Evolutionary conservation across 2,888 invertebrate genomes (phyloP).

Genomic region (Lepidochrysops patricia): DNA sequence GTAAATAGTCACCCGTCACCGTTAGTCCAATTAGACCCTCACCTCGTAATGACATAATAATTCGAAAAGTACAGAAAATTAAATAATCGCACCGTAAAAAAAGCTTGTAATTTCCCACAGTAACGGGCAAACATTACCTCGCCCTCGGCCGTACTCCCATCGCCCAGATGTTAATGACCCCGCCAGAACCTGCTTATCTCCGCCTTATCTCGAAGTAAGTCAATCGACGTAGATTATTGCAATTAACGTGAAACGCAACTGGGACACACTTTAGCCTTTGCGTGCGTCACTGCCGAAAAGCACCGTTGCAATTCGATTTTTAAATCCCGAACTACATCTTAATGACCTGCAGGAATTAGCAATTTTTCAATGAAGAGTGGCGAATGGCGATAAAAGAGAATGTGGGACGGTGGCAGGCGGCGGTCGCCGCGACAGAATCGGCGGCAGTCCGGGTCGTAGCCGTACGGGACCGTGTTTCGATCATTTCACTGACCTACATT

Average conservation of each 20-base stretch:
- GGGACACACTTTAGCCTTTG: neutral
- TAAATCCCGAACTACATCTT: neutral
- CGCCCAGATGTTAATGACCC: constrained; percentile 35
- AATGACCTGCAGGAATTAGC: neutral
- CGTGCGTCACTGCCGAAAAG: neutral
- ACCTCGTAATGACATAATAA: neutral
- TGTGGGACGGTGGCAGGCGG: constrained; percentile 45
- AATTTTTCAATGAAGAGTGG: constrained; percentile 21
- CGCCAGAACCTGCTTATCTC: constrained; percentile 37
- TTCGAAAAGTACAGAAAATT: neutral
- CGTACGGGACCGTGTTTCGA: constrained; percentile 66
- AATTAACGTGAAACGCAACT: neutral
- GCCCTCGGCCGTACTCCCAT: constrained; percentile 20
- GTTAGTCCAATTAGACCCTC: neutral
- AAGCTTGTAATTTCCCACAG: constrained; percentile 4
- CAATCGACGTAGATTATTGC: constrained; percentile 25
- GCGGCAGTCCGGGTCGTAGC: constrained; percentile 55
- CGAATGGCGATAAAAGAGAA: constrained; percentile 41
- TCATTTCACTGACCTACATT: constrained; percentile 72
- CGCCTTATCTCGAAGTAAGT: constrained; percentile 34
- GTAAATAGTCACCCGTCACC: too few relatives aligned
- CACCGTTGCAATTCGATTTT: neutral
- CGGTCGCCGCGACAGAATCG: constrained; percentile 47
- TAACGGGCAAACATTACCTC: constrained; percentile 22
- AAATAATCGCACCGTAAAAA: constrained; percentile 16